Evolutionary conservation across 2,797 vertebrate species (phyloP), one percentile per base, ranked within the genome.

Genomic region (Pseudochirops cupreus): DNA sequence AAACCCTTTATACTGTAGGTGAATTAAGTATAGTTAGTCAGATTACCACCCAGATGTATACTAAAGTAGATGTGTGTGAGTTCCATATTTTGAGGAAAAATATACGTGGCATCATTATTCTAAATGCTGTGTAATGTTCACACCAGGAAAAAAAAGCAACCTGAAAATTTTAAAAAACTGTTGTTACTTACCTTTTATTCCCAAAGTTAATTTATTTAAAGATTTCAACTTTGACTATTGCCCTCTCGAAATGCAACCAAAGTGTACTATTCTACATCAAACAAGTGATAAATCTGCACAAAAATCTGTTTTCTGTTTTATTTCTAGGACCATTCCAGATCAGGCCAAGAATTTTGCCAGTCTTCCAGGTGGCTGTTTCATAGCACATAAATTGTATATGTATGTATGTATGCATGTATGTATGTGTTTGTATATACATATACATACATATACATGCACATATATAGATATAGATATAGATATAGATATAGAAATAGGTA

Each of bases 21-120:
- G 39, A 82, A 87, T 93, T 97, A 95, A 92, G 93, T 96, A 94
- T 93, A 67, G 59, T 46, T 91, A 58, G n/a, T 94, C 59, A 94
- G 21, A 87, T 29, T 56, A 16, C 91, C 0, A 12, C 5, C 92
- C 18, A 92, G 5, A 82, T 52, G 92, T 0, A 62, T 74, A 5
- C 31, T 56, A 39, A 89, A 13, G 91, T 0, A 2, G 67, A 18
- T 56, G 0, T 16, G 9, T 21, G 12, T 93, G 18, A 82, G 74
- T 26, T 46, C 74, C 39, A 82, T 46, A 26, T 82, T 82, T 3
- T 2, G 18, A 82, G 2, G 21, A 46, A 24, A 74, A 82, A 82
- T 82, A 82, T 26, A 82, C 24, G 39, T 82, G 9, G 4, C 21
- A 82, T 82, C 18, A 46, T 1, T 82, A 10, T 82, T 91, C 56